These are phyloP conservation scores for Strigops habroptila DNA, from an alignment of 2,113 vertebrate genomes.

Conservation along the genomic window DNA sequence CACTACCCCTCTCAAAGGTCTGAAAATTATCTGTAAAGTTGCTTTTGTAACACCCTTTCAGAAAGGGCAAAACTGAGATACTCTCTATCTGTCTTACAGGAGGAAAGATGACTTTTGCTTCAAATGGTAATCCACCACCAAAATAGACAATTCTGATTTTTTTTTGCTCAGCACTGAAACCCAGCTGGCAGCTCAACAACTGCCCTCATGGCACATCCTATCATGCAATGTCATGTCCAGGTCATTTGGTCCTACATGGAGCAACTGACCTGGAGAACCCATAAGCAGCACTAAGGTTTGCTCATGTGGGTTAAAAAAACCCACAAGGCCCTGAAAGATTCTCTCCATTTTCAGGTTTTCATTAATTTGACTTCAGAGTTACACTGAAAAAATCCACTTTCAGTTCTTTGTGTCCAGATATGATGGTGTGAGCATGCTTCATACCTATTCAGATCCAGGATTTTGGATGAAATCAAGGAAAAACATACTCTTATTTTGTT, in stretches of 20 bases:
- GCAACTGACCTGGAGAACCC: not conserved
- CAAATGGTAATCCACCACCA: not conserved
- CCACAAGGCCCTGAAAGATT: not conserved
- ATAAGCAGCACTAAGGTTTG: not conserved
- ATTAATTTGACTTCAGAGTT: not conserved
- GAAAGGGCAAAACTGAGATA: not conserved
- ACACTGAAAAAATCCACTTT: not conserved
- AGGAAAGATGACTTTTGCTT: not conserved
- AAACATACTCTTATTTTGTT: not conserved
- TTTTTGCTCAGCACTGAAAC: not conserved
- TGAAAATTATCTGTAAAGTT: not conserved
- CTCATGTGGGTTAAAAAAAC: not conserved
- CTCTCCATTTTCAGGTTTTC: not conserved
- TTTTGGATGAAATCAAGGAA: not conserved
- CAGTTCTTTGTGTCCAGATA: not conserved
- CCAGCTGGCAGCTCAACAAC: not conserved
- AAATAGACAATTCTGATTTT: not conserved
- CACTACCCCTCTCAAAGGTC: not conserved
- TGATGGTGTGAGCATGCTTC: not conserved
- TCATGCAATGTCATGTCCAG: not conserved
- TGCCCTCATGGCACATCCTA: not conserved
- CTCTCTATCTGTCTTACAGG: not conserved
- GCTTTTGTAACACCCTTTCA: not conserved
- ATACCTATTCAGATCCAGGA: not conserved
- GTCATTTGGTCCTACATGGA: not conserved